Conservation (phyloP, 2,888 invertebrate species). For the Heliothis peltigera region DNA sequence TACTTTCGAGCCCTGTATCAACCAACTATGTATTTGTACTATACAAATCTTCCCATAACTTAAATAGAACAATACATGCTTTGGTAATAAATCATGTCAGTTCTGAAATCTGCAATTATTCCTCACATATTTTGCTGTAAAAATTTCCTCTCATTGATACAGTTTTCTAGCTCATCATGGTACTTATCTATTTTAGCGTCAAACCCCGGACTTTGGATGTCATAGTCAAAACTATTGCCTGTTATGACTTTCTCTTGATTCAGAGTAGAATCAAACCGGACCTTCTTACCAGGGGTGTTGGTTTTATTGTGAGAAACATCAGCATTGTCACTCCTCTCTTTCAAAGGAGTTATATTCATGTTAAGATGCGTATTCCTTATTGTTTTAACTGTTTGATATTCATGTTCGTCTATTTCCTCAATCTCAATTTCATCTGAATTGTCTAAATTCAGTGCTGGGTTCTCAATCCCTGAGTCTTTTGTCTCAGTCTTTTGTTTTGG, state of each 20-base stretch:
- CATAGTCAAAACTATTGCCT: slow-evolving; percentile 85
- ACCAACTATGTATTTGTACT: no score
- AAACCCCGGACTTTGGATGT: slow-evolving; percentile 84
- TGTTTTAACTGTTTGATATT: slow-evolving; percentile 86
- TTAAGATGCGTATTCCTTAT: slow-evolving; percentile 82
- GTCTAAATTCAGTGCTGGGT: slow-evolving; percentile 83
- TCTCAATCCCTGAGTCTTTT: slow-evolving; percentile 84
- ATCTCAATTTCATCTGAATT: slow-evolving; percentile 87
- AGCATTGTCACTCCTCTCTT: slow-evolving; percentile 73
- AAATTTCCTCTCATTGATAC: slow-evolving; percentile 87
- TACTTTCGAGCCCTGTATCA: no score
- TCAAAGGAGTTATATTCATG: slow-evolving; percentile 84
- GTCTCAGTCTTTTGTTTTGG: slow-evolving; percentile 74
- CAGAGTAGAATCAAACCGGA: slow-evolving; percentile 86
- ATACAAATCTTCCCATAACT: no score
- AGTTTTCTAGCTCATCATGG: slow-evolving; percentile 87
- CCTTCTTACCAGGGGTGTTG: slow-evolving; percentile 84
- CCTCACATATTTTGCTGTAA: slow-evolving; percentile 84
- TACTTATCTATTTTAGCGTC: slow-evolving; percentile 86
- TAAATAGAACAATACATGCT: no score
- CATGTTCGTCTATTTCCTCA: slow-evolving; percentile 80
- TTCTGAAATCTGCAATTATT: no score
- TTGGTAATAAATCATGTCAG: no score
- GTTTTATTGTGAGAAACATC: slow-evolving; percentile 77
- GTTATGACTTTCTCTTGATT: slow-evolving; percentile 87